Evolutionary conservation across 2,113 vertebrate species (phyloP).

Genomic region (Stomatorhinus ivindoensis): DNA sequence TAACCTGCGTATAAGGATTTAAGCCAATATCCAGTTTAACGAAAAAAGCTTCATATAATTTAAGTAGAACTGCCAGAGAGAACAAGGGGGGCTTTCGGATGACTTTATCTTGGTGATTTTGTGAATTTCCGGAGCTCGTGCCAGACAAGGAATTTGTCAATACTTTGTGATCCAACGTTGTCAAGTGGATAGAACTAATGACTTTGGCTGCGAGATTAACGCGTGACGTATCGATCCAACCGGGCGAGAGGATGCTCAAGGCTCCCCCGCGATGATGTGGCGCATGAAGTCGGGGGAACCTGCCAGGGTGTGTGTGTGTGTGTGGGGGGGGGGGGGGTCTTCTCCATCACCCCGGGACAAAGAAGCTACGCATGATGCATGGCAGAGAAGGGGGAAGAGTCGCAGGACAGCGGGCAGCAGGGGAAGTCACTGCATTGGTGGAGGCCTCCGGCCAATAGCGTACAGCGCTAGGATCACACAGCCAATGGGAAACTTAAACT

Average conservation of each 20-base stretch:
- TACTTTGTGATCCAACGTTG: not conserved
- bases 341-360: conserved; percentile 21
- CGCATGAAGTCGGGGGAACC: not conserved
- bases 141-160: not conserved
- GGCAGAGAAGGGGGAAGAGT: conserved; percentile 22
- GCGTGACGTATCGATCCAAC: not conserved
- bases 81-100: not conserved
- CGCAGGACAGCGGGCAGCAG: not conserved
- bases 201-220: not conserved
- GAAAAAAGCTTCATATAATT: not conserved
- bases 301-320: not conserved
- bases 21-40: not conserved
- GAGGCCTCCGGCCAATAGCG: not conserved
- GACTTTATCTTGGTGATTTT: not conserved
- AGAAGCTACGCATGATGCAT: conserved; percentile 25
- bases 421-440: conserved; percentile 1
- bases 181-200: not conserved
- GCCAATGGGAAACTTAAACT: not conserved
- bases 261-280: not conserved
- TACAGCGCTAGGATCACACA: not conserved
- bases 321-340: not conserved
- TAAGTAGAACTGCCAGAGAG: not conserved
- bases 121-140: not conserved
- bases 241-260: not conserved
- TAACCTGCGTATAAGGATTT: not conserved